Evolutionary conservation across 1,140 invertebrate genomes (phyloP).

Genomic region (Brachionus koreanus): DNA sequence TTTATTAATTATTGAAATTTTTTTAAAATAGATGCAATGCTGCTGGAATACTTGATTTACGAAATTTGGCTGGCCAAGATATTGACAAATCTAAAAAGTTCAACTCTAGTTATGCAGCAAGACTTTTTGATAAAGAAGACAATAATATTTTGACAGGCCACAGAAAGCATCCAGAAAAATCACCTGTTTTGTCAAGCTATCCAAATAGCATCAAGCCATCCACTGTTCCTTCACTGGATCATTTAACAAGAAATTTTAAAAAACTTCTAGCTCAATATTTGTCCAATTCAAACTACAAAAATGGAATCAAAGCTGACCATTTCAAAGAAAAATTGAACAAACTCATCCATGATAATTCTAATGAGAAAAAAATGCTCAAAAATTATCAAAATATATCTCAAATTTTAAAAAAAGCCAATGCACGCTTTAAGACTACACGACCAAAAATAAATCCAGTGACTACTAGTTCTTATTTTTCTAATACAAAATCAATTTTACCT

Average conservation of each 20-base stretch:
- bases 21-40: conserved; percentile 27
- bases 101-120: background rate
- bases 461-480: background rate
- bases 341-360: background rate
- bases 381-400: background rate
- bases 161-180: background rate
- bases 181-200: background rate
- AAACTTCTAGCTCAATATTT: conserved; percentile 18
- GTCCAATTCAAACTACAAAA: background rate
- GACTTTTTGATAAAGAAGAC: background rate
- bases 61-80: conserved; percentile 5
- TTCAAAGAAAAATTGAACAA: background rate
- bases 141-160: background rate
- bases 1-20: background rate
- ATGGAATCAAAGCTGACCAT: background rate
- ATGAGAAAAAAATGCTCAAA: background rate
- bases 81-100: background rate
- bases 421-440: background rate
- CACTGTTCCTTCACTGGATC: background rate
- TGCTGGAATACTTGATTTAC: conserved; percentile 34
- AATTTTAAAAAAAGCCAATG: background rate
- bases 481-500: background rate
- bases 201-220: background rate
- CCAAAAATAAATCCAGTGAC: background rate
- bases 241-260: background rate